Evolutionary conservation across 2,113 vertebrate species (phyloP), one percentile per base, ranked within the genome.

Genomic region (Stomatorhinus ivindoensis): DNA sequence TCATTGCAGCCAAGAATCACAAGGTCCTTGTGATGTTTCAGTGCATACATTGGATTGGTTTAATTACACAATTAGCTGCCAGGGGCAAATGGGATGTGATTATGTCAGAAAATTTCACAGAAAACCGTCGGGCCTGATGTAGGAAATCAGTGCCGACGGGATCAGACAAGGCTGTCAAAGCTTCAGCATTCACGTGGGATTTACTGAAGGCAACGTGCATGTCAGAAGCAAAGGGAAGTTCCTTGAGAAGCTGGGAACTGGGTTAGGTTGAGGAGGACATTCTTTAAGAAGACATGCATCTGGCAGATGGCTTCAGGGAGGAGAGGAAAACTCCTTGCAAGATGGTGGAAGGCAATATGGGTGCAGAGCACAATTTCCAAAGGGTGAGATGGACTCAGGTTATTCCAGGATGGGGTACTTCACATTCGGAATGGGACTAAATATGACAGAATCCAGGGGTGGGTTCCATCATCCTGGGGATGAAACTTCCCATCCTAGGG

Each of bases 31-130:
- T 46, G 82, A 46, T 44, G 42, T 39, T 82, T 82, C 76, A 19
- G 42, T n/a, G 82, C 39, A 46, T 47, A 24, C 21, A 44, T 44
- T 24, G 8, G 44, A 84, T 24, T 46, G 39, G 82, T 84, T 84
- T 84, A 84, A 84, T 46, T 84, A 84, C 82, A 84, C 82, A 84
- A 84, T 84, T 84, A 84, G 21, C 44, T 84, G 42, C 82, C 21
- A 84, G 82, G 7, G 21, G 44, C 82, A 84, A 84, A 84, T 46
- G 44, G 44, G 24, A 84, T 24, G 42, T 84, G 39, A 84, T 84
- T 84, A 84, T 19, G 44, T n/a, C 9, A 10, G 44, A 46, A 84
- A 47, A 44, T n/a, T 47, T 47, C 82, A 47, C 44, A 47, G 82
- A 69, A 84, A 19, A 84, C 19, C 24, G 10, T 24, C 42, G 3